Base-by-base conservation (phyloP, 30 jellyfish, hydroid and myxozoan species). In the Hydractinia symbiolongicarpus region DNA sequence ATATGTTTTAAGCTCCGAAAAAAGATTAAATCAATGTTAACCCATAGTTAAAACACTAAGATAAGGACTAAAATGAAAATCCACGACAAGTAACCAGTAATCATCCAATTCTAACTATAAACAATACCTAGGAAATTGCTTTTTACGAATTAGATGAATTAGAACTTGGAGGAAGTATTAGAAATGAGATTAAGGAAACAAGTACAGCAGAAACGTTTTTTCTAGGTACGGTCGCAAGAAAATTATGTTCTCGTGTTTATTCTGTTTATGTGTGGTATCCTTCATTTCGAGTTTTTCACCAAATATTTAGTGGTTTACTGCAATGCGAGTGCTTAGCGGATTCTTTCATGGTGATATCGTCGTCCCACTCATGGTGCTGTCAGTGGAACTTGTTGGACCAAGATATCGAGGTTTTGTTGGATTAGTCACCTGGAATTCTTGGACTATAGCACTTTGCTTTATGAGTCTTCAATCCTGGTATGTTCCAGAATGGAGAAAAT, bases 351-450 rank as follows among this genome's bases (percentile, higher is more conserved):
- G 78, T 1, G 85, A 95, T 5, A 89, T 87, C 54, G 88, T 88
- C 15, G 72, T 93, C 49, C 55, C 94, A 54, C 61, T 84, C 66
- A 79, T 88, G 58, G 96, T 93, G 8, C 14, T 93, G 84, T 91
- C 96, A 5, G 66, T 93, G 7, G 98, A 93, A 68, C 85, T 93
- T 52, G 98, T 93, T 66, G 95, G 95, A 13, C 95, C 96, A 5
- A 72, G 66, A 55, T 84, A 52, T 72, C 83, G 98, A 44, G 94
- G 95, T 5, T 62, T 93, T 67, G 92, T 96, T 1, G 98, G 95
- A 20, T 82, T 88, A n/a, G 53, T 84, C 1, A 76, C 86, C 4
- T 93, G 98, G 98, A 75, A 77, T 61, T 86, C 90, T n/a, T 91
- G 87, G 73, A 85, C 95, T 0, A 21, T 87, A 52, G 95, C 96